Evolutionary conservation across 2,113 vertebrate genomes (phyloP).

Genomic region (Acanthochromis polyacanthus): DNA sequence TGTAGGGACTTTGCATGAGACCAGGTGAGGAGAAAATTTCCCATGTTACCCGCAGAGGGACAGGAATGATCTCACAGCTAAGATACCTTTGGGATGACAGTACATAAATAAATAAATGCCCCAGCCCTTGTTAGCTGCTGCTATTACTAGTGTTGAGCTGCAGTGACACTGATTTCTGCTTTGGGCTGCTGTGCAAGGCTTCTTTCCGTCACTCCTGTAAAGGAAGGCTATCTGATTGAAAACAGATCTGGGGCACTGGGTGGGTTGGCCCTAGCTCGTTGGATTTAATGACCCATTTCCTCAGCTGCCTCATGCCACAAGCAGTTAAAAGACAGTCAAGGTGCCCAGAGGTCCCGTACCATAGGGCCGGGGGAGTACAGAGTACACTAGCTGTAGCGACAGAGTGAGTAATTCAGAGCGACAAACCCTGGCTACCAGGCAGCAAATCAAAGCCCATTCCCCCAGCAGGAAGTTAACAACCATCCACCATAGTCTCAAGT

Average conservation of each 20-base stretch:
- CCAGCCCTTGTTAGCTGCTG: conserved; percentile 65
- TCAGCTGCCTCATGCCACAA: conserved; percentile 84
- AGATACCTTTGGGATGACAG: conserved; percentile 50
- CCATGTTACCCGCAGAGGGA: conserved; percentile 36
- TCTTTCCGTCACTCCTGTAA: conserved; percentile 72
- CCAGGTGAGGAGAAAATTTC: conserved; percentile 52
- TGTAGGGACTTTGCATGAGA: conserved; percentile 48
- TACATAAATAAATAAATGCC: conserved; percentile 50
- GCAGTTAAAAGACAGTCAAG: conserved; percentile 87
- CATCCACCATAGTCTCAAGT: conserved; percentile 54
- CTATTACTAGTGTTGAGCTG: conserved; percentile 55
- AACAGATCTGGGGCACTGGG: conserved; percentile 85
- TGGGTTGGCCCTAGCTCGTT: conserved; percentile 82
- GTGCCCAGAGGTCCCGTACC: conserved; percentile 84
- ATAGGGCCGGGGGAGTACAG: conserved; percentile 57
- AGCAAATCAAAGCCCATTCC: conserved; percentile 76
- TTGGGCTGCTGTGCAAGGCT: conserved; percentile 57
- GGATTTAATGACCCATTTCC: conserved; percentile 89
- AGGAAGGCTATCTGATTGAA: conserved; percentile 87
- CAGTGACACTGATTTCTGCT: conserved; percentile 69
- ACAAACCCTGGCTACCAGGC: conserved; percentile 64
- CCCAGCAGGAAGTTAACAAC: conserved; percentile 75
- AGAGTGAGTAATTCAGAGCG: conserved; percentile 74
- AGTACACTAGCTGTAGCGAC: conserved; percentile 60
- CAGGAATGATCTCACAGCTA: conserved; percentile 34